phyloP scores from a whole-genome alignment of 2,888 invertebrate species.

The Dynastes grantii region DNA sequence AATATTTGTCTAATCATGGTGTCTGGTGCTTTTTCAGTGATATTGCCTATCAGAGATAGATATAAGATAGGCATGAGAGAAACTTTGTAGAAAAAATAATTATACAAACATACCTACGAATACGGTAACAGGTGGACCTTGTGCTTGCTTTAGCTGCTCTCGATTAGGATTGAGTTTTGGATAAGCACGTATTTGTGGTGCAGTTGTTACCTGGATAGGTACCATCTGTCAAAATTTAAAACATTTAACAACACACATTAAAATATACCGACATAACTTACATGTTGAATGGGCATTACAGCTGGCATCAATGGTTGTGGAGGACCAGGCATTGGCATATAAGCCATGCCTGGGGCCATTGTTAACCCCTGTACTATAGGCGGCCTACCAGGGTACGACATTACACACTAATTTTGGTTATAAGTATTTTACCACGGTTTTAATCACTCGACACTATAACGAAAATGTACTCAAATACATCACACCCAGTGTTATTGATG shows the following conservation, averaged over 20 bases:
- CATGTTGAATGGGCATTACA: conserved; percentile 82
- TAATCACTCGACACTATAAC: conserved; percentile 51
- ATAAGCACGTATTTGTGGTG: conserved; percentile 69
- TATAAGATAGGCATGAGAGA: neutral
- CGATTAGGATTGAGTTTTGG: conserved; percentile 68
- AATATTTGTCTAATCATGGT: conserved; percentile 94
- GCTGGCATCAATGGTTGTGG: conserved; percentile 82
- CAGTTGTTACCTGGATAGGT: conserved; percentile 70
- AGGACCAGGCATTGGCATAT: conserved; percentile 76
- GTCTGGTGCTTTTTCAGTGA: conserved; percentile 95
- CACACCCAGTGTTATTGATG: conserved; percentile 54
- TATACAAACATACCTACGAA: conserved; percentile 84
- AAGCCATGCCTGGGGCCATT: conserved; percentile 74
- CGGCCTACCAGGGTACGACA: conserved; percentile 93
- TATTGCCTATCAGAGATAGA: conserved; percentile 77
- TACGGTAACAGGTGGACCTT: conserved; percentile 95
- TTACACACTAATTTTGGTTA: conserved; percentile 64
- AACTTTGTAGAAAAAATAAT: neutral
- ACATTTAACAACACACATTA: conserved; percentile 38
- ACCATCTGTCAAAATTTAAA: conserved; percentile 71
- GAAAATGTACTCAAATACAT: conserved; percentile 49
- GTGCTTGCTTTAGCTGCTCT: conserved; percentile 69
- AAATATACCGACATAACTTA: conserved; percentile 70
- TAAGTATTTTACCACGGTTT: neutral
- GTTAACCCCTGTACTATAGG: conserved; percentile 85